Evolutionary conservation across 2,113 vertebrate species (phyloP).

Genomic region (Coptodon bakossiorum): DNA sequence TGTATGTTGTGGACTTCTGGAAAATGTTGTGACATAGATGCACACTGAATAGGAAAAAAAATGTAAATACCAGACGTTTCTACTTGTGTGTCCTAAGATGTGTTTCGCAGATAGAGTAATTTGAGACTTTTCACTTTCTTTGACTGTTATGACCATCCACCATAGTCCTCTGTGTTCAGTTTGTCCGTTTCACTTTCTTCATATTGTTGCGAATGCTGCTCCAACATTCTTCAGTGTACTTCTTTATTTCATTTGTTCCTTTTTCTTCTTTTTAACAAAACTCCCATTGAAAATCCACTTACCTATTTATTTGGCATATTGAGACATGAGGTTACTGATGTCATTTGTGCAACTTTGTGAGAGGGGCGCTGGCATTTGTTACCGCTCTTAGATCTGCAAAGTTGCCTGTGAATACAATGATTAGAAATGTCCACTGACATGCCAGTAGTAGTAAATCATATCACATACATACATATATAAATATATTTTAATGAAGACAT

Average conservation of each 20-base stretch:
- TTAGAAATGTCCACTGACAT: neutral
- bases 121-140: slow-evolving; percentile 66
- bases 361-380: neutral
- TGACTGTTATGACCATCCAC: slow-evolving; percentile 73
- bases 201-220: slow-evolving; percentile 55
- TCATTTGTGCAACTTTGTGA: neutral
- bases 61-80: slow-evolving; percentile 73
- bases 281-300: neutral
- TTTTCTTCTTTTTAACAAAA: neutral
- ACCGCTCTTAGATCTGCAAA: neutral
- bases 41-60: slow-evolving; percentile 60
- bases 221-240: slow-evolving; percentile 16
- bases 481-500: slow-evolving; percentile 4
- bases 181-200: slow-evolving; percentile 29
- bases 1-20: slow-evolving; percentile 66
- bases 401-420: neutral
- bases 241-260: neutral
- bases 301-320: neutral
- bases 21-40: slow-evolving; percentile 70
- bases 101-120: slow-evolving; percentile 57
- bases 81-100: slow-evolving; percentile 70
- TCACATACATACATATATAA: neutral
- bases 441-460: neutral
- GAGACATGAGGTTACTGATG: slow-evolving; percentile 1
- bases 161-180: slow-evolving; percentile 31